Percentiles rank a stretch among this genome's conserved stretches.
phyloP scores from a whole-genome alignment of 1,140 invertebrate species.

The Cherax quadricarinatus region DNA sequence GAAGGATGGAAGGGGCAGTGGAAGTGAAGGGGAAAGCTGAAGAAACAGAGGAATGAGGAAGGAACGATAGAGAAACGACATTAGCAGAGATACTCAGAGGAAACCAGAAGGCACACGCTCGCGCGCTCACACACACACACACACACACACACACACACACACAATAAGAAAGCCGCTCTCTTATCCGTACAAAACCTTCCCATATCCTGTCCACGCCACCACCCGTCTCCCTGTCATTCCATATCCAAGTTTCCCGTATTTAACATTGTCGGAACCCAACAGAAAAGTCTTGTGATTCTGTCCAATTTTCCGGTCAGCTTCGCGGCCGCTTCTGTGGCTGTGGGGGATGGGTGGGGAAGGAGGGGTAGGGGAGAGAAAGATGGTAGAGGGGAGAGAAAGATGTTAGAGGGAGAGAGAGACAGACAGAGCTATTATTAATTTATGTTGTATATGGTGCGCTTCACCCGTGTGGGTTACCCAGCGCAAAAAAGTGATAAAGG shows the following conservation, averaged over 20 bases:
- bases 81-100: too few species aligned
- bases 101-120: neutral
- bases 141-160: neutral
- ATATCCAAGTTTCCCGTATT: constrained; percentile 43
- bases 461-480: too few species aligned
- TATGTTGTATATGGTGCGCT: too few species aligned
- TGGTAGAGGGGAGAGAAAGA: neutral
- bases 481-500: too few species aligned
- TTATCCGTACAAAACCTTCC: constrained; percentile 19
- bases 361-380: neutral
- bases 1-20: too few species aligned
- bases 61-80: too few species aligned
- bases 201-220: constrained; percentile 42
- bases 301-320: constrained; percentile 57
- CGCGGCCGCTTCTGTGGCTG: neutral
- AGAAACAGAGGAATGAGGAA: too few species aligned
- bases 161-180: neutral
- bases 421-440: neutral
- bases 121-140: neutral
- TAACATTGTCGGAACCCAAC: constrained; percentile 34
- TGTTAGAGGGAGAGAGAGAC: neutral
- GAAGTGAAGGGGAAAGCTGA: too few species aligned
- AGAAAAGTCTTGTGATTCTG: constrained; percentile 49
- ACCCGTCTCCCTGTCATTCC: constrained; percentile 44
- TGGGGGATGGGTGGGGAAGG: neutral